These are phyloP conservation scores for Rutpela maculata DNA, from an alignment of 2,888 invertebrate genomes.

Conservation along the genomic window DNA sequence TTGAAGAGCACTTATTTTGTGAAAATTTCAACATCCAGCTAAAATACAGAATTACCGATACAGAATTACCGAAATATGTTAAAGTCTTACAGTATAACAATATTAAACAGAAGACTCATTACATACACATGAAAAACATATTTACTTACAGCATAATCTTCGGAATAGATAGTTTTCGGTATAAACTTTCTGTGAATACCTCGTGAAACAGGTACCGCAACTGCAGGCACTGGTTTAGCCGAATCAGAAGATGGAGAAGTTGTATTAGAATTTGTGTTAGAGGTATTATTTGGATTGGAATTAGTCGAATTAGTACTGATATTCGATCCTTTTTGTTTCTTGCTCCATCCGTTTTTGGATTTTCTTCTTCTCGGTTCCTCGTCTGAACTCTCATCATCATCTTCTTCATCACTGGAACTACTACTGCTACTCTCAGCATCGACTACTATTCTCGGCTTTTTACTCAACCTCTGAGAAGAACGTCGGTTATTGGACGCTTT, in stretches of 20 bases:
- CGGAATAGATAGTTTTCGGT: slow-evolving; percentile 62
- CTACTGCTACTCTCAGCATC: slow-evolving; percentile 58
- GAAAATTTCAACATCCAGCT: too few relatives aligned
- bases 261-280: slow-evolving; percentile 40
- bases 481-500: slow-evolving; percentile 64
- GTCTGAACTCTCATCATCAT: slow-evolving; percentile 53
- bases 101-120: too few relatives aligned
- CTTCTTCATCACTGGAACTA: slow-evolving; percentile 53
- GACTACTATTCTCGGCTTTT: slow-evolving; percentile 64
- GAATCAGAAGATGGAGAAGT: slow-evolving; percentile 43
- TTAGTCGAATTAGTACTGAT: slow-evolving; percentile 25
- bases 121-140: not conserved
- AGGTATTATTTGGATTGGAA: slow-evolving; percentile 31
- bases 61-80: too few relatives aligned
- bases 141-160: slow-evolving; percentile 61
- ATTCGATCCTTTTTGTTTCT: slow-evolving; percentile 39
- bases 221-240: slow-evolving; percentile 45
- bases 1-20: too few relatives aligned
- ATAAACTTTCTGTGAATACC: slow-evolving; percentile 58
- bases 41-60: too few relatives aligned
- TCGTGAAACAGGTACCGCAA: slow-evolving; percentile 42
- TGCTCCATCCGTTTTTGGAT: slow-evolving; percentile 51
- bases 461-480: slow-evolving; percentile 65
- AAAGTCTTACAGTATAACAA: too few relatives aligned
- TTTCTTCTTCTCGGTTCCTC: slow-evolving; percentile 55